Base-by-base conservation (phyloP, 2,888 invertebrate genomes). In the Dicranocentrus wangi region DNA sequence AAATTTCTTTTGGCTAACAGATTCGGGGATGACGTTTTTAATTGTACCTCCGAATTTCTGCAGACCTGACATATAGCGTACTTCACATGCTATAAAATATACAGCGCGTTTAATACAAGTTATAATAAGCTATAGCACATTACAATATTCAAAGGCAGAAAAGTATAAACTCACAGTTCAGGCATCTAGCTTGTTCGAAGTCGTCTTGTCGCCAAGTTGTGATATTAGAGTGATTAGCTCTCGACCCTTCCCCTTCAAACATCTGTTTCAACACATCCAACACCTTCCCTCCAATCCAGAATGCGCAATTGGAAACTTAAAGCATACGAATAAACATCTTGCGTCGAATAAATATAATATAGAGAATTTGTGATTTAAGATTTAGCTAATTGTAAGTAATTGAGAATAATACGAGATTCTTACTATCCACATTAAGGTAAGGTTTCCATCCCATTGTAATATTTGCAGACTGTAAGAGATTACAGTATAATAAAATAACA, bases 301-400 rank as follows among this genome's bases (percentile, higher is more conserved):
- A 79, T 13, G 79, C 72, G n/a, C 71, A 65, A 39, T 72, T 53
- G 2, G 79, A 51, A 47, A 51, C 68, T 68, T 17, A 51, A 28
- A 43, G n/a, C n/a, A n/a, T n/a, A n/a, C n/a, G n/a, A n/a, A n/a
- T n/a, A n/a, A n/a, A n/a, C n/a, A n/a, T n/a, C n/a, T n/a, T n/a
- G n/a, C n/a, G n/a, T n/a, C n/a, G n/a, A n/a, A n/a, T n/a, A n/a
- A n/a, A n/a, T n/a, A n/a, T n/a, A n/a, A n/a, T n/a, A n/a, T n/a
- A n/a, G n/a, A n/a, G n/a, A n/a, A n/a, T n/a, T n/a, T n/a, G n/a
- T n/a, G n/a, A n/a, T n/a, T n/a, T n/a, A n/a, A n/a, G n/a, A n/a
- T n/a, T n/a, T n/a, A n/a, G n/a, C n/a, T n/a, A n/a, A n/a, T n/a
- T n/a, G n/a, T n/a, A n/a, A n/a, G n/a, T n/a, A n/a, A n/a, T n/a